Base-by-base conservation (phyloP, 2,113 vertebrate genomes). In the Paramormyrops kingsleyae region DNA sequence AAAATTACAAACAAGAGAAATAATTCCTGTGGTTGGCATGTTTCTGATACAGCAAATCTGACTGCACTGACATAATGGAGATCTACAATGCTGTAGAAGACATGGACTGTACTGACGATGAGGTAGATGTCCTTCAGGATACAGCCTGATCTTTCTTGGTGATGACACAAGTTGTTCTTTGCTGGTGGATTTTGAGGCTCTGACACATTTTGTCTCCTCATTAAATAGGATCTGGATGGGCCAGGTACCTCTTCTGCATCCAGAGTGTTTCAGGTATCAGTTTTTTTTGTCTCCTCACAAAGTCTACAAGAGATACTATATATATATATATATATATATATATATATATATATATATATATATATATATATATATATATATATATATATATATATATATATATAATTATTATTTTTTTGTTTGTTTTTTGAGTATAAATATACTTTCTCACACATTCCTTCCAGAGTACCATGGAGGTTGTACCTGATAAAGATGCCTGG, bases 1-100 rank as follows among this genome's bases (percentile, higher is more conserved):
- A 12, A 46, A 47, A 9, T 62, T 62, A 39, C 17, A 27, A 24
- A 10, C 50, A 49, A 47, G 88, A 8, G 35, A 39, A 39, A 39
- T 39, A 84, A 84, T 90, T 70, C 2, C n/a, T 70, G n/a, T 15
- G 74, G 3, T 70, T 42, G 17, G 39, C 24, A 15, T 88, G 80
- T 90, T 84, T 88, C 1, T 47, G 2, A 39, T 80, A 19, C 93
- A 99, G 99, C 94, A 96, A 98, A 93, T 96, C 96, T 87, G 95
- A 96, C 88, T 99, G 97, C 93, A 97, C 94, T 89, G 96, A 97
- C 91, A 96, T 99, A 92, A 97, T 98, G 95, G 98, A 98, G 46
- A 95, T 99, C 50, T 97, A 96, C 91, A 97, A 93, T 90, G 96
- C 95, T 50, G 96, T 97, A 47, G 97, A 99, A 90, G 96, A 96